Evolutionary conservation across 2,797 vertebrate species (phyloP), one percentile per base, ranked within the genome.

Genomic region (Myiothlypis chrysogaster): DNA sequence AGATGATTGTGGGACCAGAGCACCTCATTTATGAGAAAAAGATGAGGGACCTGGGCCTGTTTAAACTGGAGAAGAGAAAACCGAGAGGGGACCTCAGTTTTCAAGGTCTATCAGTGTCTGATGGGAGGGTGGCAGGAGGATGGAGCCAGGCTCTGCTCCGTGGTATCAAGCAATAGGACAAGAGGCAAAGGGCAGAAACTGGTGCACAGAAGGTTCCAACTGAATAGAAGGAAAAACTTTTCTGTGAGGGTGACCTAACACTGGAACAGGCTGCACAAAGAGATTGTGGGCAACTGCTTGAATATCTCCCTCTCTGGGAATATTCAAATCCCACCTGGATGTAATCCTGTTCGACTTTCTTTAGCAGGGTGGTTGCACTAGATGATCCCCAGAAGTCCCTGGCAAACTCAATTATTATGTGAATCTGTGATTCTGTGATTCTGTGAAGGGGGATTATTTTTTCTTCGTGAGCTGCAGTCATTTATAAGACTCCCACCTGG

Each of bases 131-230:
- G 47, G 2, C 53, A 60, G 69, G 30, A 60, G 25, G 17, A 53
- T 22, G 30, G 21, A 66, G 30, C 5, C 68, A 59, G 46, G 28
- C 60, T 65, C 44, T 87, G 18, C 30, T 66, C 46, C 2, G 2
- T 19, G 25, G 1, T 32, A 11, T 13, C 53, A 50, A 64, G 7
- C 4, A 34, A 41, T 2, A 25, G 10, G 12, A 35, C 0, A 7
- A 59, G 46, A 73, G 14, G 17, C 28, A 59, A 30, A 3, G 24
- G 17, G 30, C 30, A 52, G 39, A 60, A 52, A 39, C 3, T 15
- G 34, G 34, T 34, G 39, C 60, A 34, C 17, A 9, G 14, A 32
- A 73, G 8, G 4, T 46, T 39, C 14, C 2, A 24, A 15, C 14
- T 34, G 17, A 46, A 27, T 7, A 34, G 32, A 20, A 80, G n/a